Evolutionary conservation across 1,140 invertebrate genomes (phyloP).

Genomic region (Euschistus heros): DNA sequence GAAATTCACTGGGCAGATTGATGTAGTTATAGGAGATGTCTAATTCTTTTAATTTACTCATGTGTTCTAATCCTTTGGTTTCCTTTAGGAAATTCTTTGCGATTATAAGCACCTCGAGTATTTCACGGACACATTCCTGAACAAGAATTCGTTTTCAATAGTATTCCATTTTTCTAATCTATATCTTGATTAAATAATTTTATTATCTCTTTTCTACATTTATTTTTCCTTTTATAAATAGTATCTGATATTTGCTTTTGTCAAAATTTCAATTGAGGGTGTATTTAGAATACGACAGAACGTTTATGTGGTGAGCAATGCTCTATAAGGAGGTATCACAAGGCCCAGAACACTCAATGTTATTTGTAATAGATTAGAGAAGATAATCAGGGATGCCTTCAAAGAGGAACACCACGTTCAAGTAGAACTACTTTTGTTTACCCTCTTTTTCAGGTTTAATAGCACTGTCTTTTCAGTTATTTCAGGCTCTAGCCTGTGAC

Average conservation of each 20-base stretch:
- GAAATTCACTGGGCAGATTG: not conserved
- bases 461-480: no score
- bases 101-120: not conserved
- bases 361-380: no score
- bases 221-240: not conserved
- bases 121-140: not conserved
- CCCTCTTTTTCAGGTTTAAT: no score
- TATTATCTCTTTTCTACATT: not conserved
- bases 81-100: not conserved
- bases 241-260: not conserved
- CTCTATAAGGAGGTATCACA: no score
- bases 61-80: not conserved
- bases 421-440: no score
- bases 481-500: no score
- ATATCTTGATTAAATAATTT: not conserved
- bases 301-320: no score
- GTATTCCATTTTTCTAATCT: not conserved
- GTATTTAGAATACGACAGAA: not conserved
- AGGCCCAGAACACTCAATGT: no score
- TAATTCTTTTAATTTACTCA: not conserved
- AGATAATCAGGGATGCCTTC: no score
- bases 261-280: not conserved
- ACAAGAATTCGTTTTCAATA: not conserved
- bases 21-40: not conserved
- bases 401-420: no score